Evolutionary conservation across 2,888 invertebrate genomes (phyloP).

Genomic region (Limnephilus rhombicus): DNA sequence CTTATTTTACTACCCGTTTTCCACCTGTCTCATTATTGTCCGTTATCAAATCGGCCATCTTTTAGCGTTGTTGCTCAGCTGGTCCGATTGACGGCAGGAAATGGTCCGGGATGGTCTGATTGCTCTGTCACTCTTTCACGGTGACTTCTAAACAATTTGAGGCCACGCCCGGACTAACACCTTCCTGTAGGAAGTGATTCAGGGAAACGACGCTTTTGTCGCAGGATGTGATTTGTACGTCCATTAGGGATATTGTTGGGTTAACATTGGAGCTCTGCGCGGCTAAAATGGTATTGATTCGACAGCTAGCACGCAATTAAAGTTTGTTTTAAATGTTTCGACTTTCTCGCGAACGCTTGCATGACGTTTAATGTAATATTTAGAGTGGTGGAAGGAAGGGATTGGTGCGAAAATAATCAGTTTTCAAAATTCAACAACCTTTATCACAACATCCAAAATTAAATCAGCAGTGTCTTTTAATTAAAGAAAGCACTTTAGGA

Average conservation of each 20-base stretch:
- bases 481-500: not conserved
- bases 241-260: not conserved
- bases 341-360: not conserved
- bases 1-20: not conserved
- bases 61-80: not conserved
- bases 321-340: not conserved
- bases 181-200: conserved; percentile 30
- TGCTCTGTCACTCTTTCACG: conserved; percentile 18
- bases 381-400: not conserved
- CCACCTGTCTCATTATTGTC: conserved; percentile 1
- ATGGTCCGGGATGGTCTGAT: conserved; percentile 52
- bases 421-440: not conserved
- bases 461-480: not conserved
- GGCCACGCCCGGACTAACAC: not conserved
- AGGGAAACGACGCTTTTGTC: not conserved
- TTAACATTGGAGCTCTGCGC: not conserved
- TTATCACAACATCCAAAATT: not conserved
- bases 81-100: conserved; percentile 60
- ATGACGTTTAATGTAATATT: not conserved
- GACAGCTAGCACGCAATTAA: not conserved
- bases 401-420: not conserved
- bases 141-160: conserved; percentile 9
- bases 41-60: not conserved
- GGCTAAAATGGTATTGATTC: not conserved
- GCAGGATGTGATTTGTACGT: not conserved